phyloP scores from a whole-genome alignment of 2,888 invertebrate genomes.

The Exocentrus adspersus region DNA sequence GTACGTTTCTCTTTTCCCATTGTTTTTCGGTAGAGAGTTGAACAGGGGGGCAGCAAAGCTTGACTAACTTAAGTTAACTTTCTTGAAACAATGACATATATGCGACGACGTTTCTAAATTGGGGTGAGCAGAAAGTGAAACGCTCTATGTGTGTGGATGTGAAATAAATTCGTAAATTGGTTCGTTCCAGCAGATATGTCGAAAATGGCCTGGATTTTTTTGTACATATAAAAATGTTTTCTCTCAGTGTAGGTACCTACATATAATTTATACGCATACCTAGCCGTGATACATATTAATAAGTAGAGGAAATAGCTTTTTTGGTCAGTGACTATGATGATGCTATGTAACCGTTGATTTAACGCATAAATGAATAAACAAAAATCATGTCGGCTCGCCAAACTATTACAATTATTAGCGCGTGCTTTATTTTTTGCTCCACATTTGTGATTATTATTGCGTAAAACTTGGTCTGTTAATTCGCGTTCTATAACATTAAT shows the following conservation, averaged over 20 bases:
- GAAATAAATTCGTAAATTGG: no score
- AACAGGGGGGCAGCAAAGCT: conserved; percentile 35
- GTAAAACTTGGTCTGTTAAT: neutral
- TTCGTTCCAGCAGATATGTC: no score
- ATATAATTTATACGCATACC: no score
- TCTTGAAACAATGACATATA: conserved; percentile 23
- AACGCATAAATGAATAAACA: conserved; percentile 26
- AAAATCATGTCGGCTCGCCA: conserved; percentile 15
- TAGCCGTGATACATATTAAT: neutral
- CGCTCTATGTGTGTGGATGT: no score
- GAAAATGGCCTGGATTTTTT: no score
- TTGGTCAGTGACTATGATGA: neutral
- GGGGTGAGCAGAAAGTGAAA: neutral
- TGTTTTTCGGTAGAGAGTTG: conserved; percentile 53
- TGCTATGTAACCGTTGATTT: conserved; percentile 12
- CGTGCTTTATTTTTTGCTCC: neutral
- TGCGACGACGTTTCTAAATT: neutral
- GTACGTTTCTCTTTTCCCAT: conserved; percentile 47
- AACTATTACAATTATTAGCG: conserved; percentile 3
- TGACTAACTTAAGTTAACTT: conserved; percentile 29
- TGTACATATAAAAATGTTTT: no score
- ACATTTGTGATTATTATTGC: neutral
- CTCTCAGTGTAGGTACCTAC: no score
- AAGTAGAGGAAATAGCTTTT: neutral
- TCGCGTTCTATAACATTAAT: neutral